Evolutionary conservation across 1,140 invertebrate genomes (phyloP).

Genomic region (Ceratina australensis): DNA sequence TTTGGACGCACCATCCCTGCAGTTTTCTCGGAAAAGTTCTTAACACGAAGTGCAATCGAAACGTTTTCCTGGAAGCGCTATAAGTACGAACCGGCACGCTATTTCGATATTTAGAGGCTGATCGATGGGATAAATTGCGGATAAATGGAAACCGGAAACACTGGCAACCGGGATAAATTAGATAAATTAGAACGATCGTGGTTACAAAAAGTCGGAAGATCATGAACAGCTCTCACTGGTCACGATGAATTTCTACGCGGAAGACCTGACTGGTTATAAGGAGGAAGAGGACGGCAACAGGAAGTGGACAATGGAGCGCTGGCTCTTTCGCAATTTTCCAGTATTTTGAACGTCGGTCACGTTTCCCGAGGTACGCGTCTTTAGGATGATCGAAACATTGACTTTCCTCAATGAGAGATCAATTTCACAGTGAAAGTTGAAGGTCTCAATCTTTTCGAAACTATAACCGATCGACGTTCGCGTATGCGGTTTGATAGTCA

Average conservation of each 20-base stretch:
- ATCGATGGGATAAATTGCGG: neutral
- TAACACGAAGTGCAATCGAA: no score
- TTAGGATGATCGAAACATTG: neutral
- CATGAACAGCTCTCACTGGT: slow-evolving; percentile 29
- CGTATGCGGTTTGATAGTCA: neutral
- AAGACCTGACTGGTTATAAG: slow-evolving; percentile 18
- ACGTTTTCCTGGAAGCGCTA: no score
- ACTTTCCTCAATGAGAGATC: neutral
- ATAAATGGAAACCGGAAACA: slow-evolving; percentile 9
- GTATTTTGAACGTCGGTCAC: neutral
- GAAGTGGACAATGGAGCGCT: slow-evolving; percentile 12
- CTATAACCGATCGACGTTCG: neutral
- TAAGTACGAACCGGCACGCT: no score
- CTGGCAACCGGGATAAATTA: neutral
- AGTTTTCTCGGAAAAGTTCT: no score
- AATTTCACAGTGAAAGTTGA: neutral
- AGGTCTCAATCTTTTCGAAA: neutral
- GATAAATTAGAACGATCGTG: slow-evolving; percentile 17
- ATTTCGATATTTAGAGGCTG: no score
- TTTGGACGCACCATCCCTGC: neutral
- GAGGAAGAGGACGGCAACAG: slow-evolving; percentile 32
- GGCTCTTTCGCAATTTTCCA: slow-evolving; percentile 32
- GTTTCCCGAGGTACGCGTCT: neutral
- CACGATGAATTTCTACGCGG: slow-evolving; percentile 43
- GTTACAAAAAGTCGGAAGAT: slow-evolving; percentile 21